Percentiles rank a stretch among this genome's conserved stretches.
phyloP scores from a whole-genome alignment of 2,797 vertebrate species.

The Molothrus aeneus region DNA sequence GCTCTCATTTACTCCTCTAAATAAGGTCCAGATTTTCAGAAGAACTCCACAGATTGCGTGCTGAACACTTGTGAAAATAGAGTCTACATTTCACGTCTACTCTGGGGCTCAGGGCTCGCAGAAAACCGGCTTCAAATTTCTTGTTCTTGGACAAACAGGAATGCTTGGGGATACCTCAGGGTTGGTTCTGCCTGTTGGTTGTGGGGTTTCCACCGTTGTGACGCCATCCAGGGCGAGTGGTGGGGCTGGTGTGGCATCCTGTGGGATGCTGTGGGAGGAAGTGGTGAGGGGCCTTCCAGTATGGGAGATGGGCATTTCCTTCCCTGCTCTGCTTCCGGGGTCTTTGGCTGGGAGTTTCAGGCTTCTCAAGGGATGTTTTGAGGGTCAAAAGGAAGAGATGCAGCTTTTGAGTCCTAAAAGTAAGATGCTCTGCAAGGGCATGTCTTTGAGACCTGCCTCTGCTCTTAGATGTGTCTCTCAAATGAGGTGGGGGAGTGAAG shows the following conservation, averaged over 20 bases:
- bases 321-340: accelerated
- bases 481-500: accelerated
- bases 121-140: slow-evolving; percentile 17
- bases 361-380: not conserved
- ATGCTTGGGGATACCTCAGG: slow-evolving; percentile 22
- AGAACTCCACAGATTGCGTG: slow-evolving; percentile 46
- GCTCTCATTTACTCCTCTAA: slow-evolving; percentile 46
- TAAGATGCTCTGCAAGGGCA: not conserved
- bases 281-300: not conserved
- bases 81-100: slow-evolving; percentile 35
- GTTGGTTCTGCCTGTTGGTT: not conserved
- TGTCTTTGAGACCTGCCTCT: not conserved
- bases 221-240: not conserved
- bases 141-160: slow-evolving; percentile 34
- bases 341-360: not conserved
- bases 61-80: slow-evolving; percentile 68
- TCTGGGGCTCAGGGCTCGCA: slow-evolving; percentile 19
- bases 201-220: not conserved
- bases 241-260: not conserved
- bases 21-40: slow-evolving; percentile 69
- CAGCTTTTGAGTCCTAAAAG: not conserved
- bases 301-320: accelerated
- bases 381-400: not conserved
- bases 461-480: not conserved
- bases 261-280: not conserved